Evolutionary conservation across 1,140 invertebrate genomes (phyloP).

Genomic region (Ephestia elutella): DNA sequence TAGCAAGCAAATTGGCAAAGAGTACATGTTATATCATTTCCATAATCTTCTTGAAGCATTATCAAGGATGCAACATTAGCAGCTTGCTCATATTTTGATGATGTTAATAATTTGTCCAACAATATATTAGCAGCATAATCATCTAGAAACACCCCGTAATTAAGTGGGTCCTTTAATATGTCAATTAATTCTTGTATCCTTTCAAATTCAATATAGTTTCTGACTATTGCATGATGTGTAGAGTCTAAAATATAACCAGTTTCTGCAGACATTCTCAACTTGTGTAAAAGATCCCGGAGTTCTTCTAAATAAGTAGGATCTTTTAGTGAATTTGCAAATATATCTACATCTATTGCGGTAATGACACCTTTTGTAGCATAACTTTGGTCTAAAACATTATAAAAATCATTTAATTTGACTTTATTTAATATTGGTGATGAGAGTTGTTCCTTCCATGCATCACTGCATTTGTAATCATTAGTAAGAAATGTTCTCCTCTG

Average conservation of each 20-base stretch:
- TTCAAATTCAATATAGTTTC: slow-evolving; percentile 78
- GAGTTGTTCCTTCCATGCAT: slow-evolving; percentile 79
- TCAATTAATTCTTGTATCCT: slow-evolving; percentile 79
- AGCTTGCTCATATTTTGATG: slow-evolving; percentile 81
- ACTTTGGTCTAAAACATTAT: slow-evolving; percentile 77
- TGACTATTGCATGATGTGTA: slow-evolving; percentile 86
- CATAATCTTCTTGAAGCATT: slow-evolving; percentile 93
- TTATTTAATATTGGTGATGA: slow-evolving; percentile 77
- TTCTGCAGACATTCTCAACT: slow-evolving; percentile 81
- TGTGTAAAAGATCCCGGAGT: slow-evolving; percentile 80
- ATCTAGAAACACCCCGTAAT: slow-evolving; percentile 94
- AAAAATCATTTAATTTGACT: slow-evolving; percentile 78
- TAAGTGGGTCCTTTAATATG: slow-evolving; percentile 86
- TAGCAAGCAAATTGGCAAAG: slow-evolving; percentile 85
- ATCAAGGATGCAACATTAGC: slow-evolving; percentile 84
- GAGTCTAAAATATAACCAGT: slow-evolving; percentile 83
- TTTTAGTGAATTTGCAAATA: slow-evolving; percentile 79
- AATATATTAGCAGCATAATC: slow-evolving; percentile 84
- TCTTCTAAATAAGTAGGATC: slow-evolving; percentile 77
- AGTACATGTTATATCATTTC: slow-evolving; percentile 80
- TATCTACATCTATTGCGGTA: slow-evolving; percentile 83
- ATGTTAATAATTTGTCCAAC: slow-evolving; percentile 86
- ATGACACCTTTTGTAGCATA: slow-evolving; percentile 73
- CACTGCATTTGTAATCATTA: slow-evolving; percentile 79
- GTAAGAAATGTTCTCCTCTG: slow-evolving; percentile 69